phyloP scores from a whole-genome alignment of 2,113 vertebrate species.

The Cercopithecus mona region DNA sequence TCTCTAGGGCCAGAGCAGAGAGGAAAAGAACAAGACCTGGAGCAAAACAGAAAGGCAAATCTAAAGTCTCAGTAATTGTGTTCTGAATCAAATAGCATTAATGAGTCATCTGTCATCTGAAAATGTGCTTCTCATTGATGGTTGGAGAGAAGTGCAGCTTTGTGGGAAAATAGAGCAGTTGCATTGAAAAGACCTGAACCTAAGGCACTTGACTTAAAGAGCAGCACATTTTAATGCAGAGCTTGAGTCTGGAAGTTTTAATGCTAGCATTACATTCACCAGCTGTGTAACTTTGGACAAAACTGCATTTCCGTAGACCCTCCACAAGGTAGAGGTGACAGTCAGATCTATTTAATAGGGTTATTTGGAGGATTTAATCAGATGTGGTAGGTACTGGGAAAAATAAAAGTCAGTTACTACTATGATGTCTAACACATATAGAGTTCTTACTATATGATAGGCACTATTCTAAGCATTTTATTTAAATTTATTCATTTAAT shows the following conservation, averaged over 20 bases:
- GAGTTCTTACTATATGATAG: neutral
- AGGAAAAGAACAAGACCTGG: constrained; percentile 17
- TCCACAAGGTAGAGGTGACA: neutral
- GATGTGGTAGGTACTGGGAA: neutral
- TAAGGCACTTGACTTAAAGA: neutral
- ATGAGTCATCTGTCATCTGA: constrained; percentile 46
- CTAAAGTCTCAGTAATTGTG: neutral
- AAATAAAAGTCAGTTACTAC: neutral
- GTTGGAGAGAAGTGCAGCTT: neutral
- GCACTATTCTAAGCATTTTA: neutral
- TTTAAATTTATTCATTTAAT: neutral
- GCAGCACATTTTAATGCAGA: neutral
- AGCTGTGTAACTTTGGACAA: neutral
- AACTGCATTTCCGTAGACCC: neutral
- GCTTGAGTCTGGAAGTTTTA: neutral
- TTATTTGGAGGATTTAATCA: neutral
- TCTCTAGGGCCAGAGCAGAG: neutral
- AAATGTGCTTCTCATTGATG: constrained; percentile 16
- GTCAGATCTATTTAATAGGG: neutral
- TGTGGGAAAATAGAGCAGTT: neutral
- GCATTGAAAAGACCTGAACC: neutral
- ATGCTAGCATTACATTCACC: neutral
- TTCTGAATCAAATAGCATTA: constrained; percentile 10
- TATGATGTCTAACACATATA: neutral
- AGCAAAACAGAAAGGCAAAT: constrained; percentile 13